These are phyloP conservation scores for Accipiter cooperii DNA, from an alignment of 2,113 vertebrate genomes.

Conservation along the genomic window DNA sequence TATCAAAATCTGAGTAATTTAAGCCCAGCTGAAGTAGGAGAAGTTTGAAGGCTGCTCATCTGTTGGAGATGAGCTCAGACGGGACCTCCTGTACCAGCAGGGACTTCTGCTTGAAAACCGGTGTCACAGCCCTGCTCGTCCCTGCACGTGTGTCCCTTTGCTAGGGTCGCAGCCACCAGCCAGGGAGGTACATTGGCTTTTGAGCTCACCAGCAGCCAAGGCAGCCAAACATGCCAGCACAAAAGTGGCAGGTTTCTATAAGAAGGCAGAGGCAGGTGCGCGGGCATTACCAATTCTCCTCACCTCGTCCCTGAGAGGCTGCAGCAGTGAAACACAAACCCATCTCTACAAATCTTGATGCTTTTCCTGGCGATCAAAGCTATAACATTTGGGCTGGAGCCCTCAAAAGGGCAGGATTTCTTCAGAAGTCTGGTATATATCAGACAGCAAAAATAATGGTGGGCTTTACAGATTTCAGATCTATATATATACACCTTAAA, in stretches of 20 bases:
- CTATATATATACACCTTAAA: neutral
- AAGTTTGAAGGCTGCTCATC: neutral
- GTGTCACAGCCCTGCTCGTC: rapidly evolving
- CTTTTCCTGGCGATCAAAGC: neutral
- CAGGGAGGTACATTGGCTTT: neutral
- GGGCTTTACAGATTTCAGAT: neutral
- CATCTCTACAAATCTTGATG: neutral
- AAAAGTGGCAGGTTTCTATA: rapidly evolving
- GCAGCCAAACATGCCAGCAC: neutral
- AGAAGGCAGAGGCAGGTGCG: no score
- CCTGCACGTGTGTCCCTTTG: neutral
- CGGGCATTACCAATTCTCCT: neutral
- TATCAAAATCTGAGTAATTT: neutral
- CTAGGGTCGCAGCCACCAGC: neutral
- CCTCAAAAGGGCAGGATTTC: neutral
- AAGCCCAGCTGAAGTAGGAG: neutral
- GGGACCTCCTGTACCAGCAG: neutral
- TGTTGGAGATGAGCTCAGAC: neutral
- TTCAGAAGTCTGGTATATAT: neutral
- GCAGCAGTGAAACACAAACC: neutral
- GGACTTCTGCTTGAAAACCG: neutral
- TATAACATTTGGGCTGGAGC: neutral
- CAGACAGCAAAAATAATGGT: neutral
- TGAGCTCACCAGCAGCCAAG: neutral
- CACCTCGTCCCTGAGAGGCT: rapidly evolving